These are phyloP conservation scores for Trichonephila clavata DNA, from an alignment of 1,140 invertebrate species.

Conservation along the genomic window DNA sequence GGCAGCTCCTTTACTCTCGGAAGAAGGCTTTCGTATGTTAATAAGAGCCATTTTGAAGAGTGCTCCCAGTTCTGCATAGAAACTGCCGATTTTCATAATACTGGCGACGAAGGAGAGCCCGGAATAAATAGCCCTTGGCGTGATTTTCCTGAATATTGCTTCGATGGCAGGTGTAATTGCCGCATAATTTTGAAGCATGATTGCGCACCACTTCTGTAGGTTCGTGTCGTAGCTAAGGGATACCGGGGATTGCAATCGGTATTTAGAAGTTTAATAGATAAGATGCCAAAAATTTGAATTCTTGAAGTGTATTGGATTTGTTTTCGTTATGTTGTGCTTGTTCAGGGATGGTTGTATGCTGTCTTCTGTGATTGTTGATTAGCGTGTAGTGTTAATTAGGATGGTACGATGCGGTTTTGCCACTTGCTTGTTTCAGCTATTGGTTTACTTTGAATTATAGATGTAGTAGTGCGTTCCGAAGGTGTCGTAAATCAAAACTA, in stretches of 20 bases:
- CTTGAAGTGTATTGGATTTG: background rate
- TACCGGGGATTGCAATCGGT: background rate
- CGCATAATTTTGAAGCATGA: constrained; percentile 25
- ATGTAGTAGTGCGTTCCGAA: too few species aligned
- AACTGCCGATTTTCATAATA: constrained; percentile 9
- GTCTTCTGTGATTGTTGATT: too few species aligned
- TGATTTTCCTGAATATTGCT: constrained; percentile 15
- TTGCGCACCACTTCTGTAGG: background rate
- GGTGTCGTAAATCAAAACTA: too few species aligned
- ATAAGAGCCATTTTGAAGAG: background rate
- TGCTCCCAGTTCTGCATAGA: background rate
- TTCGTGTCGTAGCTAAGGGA: constrained; percentile 44
- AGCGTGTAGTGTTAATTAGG: too few species aligned
- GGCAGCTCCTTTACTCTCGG: background rate
- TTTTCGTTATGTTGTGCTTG: background rate
- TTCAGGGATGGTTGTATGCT: background rate
- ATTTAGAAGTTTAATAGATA: background rate
- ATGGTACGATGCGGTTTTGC: too few species aligned
- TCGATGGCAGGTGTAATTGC: constrained; percentile 32
- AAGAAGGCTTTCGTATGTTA: background rate
- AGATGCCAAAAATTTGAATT: background rate
- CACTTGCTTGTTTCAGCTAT: too few species aligned
- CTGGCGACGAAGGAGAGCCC: background rate
- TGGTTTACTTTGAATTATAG: too few species aligned
- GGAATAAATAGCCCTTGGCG: constrained; percentile 26